Evolutionary conservation across 2,113 vertebrate genomes (phyloP).

Genomic region (human (Homo sapiens)): GRCh38 chr15:98789501-98790000

Average conservation of each 20-base stretch:
- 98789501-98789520: background rate
- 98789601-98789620: constrained; percentile 28
- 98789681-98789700: background rate
- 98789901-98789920: background rate
- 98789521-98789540: background rate
- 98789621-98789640: background rate
- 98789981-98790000: accelerated
- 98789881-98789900: background rate
- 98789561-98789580: constrained; percentile 34
- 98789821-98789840: background rate
- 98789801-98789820: background rate
- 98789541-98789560: background rate
- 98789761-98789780: background rate
- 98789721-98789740: background rate
- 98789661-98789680: background rate
- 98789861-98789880: constrained; percentile 59
- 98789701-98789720: background rate
- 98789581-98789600: constrained; percentile 28
- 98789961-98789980: background rate
- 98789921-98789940: background rate
- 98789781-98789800: background rate
- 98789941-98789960: background rate
- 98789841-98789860: background rate
- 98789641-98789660: background rate
- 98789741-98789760: background rate